Conservation (phyloP, 2,797 vertebrate genomes). For the Spondyliosoma cantharus region DNA sequence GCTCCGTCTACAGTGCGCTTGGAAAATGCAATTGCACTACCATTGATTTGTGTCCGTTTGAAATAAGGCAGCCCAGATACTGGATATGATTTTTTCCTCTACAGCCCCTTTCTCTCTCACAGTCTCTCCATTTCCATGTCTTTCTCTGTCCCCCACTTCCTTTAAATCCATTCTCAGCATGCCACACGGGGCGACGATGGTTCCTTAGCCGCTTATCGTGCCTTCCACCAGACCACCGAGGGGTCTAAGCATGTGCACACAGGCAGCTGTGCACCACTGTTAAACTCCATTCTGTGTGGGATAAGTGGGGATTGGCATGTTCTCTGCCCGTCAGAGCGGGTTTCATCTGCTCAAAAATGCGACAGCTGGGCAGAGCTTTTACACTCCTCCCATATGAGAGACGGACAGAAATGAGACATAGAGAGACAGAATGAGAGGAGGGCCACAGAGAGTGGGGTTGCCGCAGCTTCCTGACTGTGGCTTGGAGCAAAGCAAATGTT, state of each 20-base stretch:
- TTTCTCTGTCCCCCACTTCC: conserved; percentile 25
- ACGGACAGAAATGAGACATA: conserved; percentile 55
- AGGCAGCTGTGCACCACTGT: conserved; percentile 74
- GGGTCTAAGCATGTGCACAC: conserved; percentile 69
- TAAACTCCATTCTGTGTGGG: conserved; percentile 71
- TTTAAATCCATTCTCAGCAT: conserved; percentile 61
- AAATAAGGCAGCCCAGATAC: conserved; percentile 70
- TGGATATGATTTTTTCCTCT: conserved; percentile 24
- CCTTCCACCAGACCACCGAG: conserved; percentile 70
- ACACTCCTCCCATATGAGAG: conserved; percentile 62
- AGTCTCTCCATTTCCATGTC: conserved; percentile 19
- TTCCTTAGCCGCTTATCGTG: conserved; percentile 72
- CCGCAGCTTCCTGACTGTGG: conserved; percentile 63
- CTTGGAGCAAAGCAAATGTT: conserved; percentile 81
- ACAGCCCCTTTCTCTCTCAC: conserved; percentile 2
- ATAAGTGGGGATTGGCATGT: conserved; percentile 80
- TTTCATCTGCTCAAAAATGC: conserved; percentile 79
- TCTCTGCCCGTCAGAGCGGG: conserved; percentile 63
- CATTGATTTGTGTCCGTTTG: conserved; percentile 78
- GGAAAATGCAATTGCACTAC: conserved; percentile 70
- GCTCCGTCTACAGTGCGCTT: conserved; percentile 55
- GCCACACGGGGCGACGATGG: conserved; percentile 49
- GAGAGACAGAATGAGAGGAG: conserved; percentile 53
- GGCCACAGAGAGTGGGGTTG: conserved; percentile 40
- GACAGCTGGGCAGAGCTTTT: conserved; percentile 81